Evolutionary conservation across 2,113 vertebrate species (phyloP), one percentile per base, ranked within the genome.

Genomic region (Pachyramphus minor): DNA sequence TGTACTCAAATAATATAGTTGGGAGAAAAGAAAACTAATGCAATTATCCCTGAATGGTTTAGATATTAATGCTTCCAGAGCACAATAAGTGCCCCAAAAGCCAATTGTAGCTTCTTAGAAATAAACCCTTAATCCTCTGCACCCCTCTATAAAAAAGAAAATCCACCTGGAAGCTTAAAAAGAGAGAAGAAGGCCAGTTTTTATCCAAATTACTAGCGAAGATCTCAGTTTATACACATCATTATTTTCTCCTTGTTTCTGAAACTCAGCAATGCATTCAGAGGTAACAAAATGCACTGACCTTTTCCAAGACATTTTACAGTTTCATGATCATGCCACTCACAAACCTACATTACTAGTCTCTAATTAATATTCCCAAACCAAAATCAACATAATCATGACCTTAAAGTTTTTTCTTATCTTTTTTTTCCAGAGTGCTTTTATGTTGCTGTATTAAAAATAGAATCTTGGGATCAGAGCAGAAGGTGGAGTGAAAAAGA

Each of bases 11-110:
- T 91, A 91, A 94, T 89, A 86, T 95, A 91, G 64, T 42, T 79
- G 87, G 19, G 37, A 96, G 94, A 94, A 95, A 84, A 95, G 94
- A 80, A 62, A 95, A 84, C 94, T 94, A 95, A 93, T 84, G 83
- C 67, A 92, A 97, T 93, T 83, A 91, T 49, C 72, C 74, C 81
- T 78, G 94, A 93, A 76, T 58, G 42, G 84, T 95, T 92, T 47
- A 74, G 94, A 90, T 95, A 94, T 87, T 71, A 95, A 90, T 52
- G 69, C 77, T 93, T 95, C 94, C 47, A 63, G 60, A 84, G 86
- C 52, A 95, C 86, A 63, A 62, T 72, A 79, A 97, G 72, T 84
- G 75, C 87, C 91, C 94, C 53, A 68, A 93, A 87, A 97, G 74
- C 87, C 90, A 95, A 88, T 58, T 95, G 77, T 49, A 84, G 28